Base-by-base conservation (phyloP, 2,888 invertebrate species). In the Serripes groenlandicus region DNA sequence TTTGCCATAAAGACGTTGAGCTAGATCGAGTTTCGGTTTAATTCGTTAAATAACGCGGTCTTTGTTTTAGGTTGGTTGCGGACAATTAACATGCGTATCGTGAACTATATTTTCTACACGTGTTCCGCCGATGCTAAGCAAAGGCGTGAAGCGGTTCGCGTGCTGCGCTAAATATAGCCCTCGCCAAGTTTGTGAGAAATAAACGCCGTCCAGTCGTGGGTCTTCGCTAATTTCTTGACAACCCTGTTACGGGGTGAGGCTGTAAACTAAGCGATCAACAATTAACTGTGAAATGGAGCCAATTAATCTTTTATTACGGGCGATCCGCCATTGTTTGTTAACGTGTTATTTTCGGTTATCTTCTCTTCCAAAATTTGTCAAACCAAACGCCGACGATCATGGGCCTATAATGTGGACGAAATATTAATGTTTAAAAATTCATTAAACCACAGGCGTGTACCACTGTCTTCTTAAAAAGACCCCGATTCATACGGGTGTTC, bases 401-500 rank as follows among this genome's bases (percentile, higher is more conserved):
- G 42, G 58, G 35, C 52, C 52, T 42, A 68, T 35, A 78, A 62
- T 42, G 26, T 32, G 71, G 54, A 74, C 54, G 54, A 66, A 72
- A 72, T 75, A 84, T 84, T 84, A 78, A 78, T 80, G 80, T 81
- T 78, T 78, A 84, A 80, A 84, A 80, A 80, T 84, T 71, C 84
- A 84, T 84, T 80, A 78, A 84, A 80, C 84, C 80, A 68, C 84
- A 79, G 69, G 84, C 77, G 62, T 71, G 76, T 54, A 68, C 75
- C 68, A 71, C 26, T 49, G 71, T 52, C 71, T 64, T 68, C 75
- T 56, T 64, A 60, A 75, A 75, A 60, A 69, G 37, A 34, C 26
- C 66, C 62, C 35, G 28, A 69, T 23, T 60, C 49, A 75, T 84
- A 78, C 68, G 77, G 75, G 78, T 77, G 52, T 84, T 68, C 28